Conservation (phyloP, 2,888 invertebrate species). For the Anoncus sp. region DNA sequence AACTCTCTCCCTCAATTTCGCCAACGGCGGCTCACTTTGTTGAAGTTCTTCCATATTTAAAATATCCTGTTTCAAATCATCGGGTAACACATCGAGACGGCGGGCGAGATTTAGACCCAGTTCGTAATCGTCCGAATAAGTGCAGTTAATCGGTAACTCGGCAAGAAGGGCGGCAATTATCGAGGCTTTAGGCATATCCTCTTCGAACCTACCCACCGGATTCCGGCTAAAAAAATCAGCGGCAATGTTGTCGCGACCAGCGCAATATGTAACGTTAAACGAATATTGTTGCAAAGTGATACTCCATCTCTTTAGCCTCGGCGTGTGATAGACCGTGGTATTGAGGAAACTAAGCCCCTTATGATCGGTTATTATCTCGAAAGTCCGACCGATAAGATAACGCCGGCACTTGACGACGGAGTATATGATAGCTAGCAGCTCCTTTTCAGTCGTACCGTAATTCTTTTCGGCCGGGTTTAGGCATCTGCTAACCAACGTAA, state of each 20-base stretch:
- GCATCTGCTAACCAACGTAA: constrained; percentile 66
- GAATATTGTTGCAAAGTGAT: not conserved
- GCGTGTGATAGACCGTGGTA: not conserved
- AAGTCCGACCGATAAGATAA: constrained; percentile 64
- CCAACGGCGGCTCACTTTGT: no score
- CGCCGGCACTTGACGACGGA: constrained; percentile 26
- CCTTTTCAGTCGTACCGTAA: constrained; percentile 4
- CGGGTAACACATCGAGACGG: no score
- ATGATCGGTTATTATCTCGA: constrained; percentile 67
- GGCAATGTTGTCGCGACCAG: constrained; percentile 65
- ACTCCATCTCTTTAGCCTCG: constrained; percentile 3
- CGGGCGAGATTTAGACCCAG: no score
- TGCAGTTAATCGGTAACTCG: no score
- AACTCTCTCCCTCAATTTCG: no score
- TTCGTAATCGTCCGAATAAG: no score
- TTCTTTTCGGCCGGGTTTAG: constrained; percentile 27
- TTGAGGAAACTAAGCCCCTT: constrained; percentile 66
- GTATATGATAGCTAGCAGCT: constrained; percentile 62
- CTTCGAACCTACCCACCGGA: constrained; percentile 14
- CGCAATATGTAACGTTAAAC: constrained; percentile 1
- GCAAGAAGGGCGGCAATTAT: no score
- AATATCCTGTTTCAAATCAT: no score
- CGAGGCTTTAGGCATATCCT: no score
- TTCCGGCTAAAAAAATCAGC: constrained; percentile 68
- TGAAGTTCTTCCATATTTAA: no score